Evolutionary conservation across 2,113 vertebrate species (phyloP).

Genomic region (Enhydra lutris): DNA sequence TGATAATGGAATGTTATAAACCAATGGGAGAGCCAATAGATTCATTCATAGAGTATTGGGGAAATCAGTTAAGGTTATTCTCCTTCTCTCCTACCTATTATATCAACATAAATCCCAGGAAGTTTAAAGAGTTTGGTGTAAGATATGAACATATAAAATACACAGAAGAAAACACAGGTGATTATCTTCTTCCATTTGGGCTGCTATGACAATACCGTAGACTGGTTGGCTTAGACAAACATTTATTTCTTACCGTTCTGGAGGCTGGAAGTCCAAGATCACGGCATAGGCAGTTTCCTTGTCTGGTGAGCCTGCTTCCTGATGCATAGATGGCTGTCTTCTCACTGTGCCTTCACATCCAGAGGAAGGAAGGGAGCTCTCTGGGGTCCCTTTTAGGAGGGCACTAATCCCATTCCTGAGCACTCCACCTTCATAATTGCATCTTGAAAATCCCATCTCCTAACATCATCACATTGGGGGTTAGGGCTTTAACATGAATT

Average conservation of each 20-base stretch:
- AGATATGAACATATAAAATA: neutral
- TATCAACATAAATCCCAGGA: constrained; percentile 9
- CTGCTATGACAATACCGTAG: neutral
- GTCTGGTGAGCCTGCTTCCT: neutral
- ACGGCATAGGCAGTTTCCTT: neutral
- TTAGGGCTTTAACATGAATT: neutral
- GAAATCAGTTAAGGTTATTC: neutral
- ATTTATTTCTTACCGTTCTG: neutral
- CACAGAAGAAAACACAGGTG: neutral
- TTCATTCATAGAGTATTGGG: neutral
- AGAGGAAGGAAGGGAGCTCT: neutral
- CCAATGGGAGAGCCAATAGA: neutral
- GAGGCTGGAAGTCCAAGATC: neutral
- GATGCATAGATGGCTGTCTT: neutral
- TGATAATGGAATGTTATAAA: constrained; percentile 2
- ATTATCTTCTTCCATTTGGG: neutral
- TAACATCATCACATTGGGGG: neutral
- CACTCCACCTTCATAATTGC: neutral
- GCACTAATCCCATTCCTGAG: neutral
- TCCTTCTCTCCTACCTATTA: neutral
- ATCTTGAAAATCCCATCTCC: neutral
- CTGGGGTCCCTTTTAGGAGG: neutral
- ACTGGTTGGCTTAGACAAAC: neutral
- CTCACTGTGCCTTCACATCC: neutral
- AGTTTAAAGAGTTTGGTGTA: neutral